Evolutionary conservation across 2,113 vertebrate genomes (phyloP), one percentile per base, ranked within the genome.

Genomic region (Mastomys coucha): DNA sequence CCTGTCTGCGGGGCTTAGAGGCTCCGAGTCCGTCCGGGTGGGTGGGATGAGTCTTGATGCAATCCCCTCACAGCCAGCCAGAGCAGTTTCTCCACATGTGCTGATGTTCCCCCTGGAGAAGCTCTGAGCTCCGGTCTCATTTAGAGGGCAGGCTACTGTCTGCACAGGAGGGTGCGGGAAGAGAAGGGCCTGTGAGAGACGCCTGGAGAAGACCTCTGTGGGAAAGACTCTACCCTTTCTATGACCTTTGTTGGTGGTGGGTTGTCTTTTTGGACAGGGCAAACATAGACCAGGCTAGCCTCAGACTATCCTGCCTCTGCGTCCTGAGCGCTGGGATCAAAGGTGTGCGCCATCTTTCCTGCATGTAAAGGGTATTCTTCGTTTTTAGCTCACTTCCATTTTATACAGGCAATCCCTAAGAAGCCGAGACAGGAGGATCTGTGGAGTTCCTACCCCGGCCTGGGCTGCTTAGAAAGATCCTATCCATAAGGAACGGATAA

Each of bases 151-250:
- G 51, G 33, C 1, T 70, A 58, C 45, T 72, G 20, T 51, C 77
- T 19, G 12, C 2, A 24, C 20, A 7, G 20, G 1, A 10, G 22
- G 42, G 58, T 70, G 60, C 45, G 60, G 42, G 60, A 82, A 73
- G 58, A n/a, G 31, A 11, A 9, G 1, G 16, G 45, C 0, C 0
- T 19, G 20, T 7, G 13, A 72, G 67, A 36, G 0, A 36, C 7
- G 5, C 31, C 4, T 0, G 33, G 9, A 24, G 17, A 24, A 49
- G 45, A 49, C 2, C 8, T 63, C n/a, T 49, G 31, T 8, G 31
- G 65, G 14, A 24, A 60, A 39, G 78, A 56, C 10, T 36, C 78
- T 36, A 17, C 7, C 31, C 22, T 56, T 53, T 16, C 12, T 31
- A 69, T 31, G 65, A 69, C 65, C 65, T 69, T 33, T 69, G 26